Conservation (phyloP, 2,797 vertebrate genomes). For the Dryobates pubescens region DNA sequence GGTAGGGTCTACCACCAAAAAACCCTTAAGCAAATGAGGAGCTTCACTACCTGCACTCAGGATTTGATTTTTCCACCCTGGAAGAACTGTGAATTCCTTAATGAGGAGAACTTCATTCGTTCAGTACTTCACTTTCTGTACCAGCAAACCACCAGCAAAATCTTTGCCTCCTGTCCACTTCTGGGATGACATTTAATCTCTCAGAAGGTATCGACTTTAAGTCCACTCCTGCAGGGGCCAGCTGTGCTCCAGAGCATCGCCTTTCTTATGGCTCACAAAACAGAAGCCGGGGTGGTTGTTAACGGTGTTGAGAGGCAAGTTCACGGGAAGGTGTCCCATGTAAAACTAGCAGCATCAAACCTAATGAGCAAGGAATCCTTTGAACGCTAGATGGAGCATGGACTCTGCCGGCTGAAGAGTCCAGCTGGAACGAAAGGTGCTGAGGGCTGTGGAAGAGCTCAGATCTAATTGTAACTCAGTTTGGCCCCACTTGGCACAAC, state of each 20-base stretch:
- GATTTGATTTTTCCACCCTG: not conserved
- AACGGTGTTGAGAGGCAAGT: not conserved
- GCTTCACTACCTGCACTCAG: not conserved
- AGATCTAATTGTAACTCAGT: not conserved
- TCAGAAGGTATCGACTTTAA: not conserved
- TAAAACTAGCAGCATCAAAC: not conserved
- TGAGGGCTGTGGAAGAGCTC: not conserved
- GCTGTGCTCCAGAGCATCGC: not conserved
- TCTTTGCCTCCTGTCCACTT: not conserved
- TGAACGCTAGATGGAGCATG: not conserved
- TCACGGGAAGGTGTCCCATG: rapidly evolving
- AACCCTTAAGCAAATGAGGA: not conserved
- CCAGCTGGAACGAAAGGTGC: not conserved
- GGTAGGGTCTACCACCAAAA: not conserved
- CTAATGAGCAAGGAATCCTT: not conserved
- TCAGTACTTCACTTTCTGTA: too few relatives aligned
- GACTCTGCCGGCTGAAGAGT: not conserved
- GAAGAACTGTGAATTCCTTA: not conserved
- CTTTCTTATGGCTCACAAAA: not conserved
- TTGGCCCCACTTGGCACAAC: not conserved
- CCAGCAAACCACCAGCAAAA: not conserved
- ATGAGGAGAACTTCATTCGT: not conserved
- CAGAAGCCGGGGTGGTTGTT: not conserved
- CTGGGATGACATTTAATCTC: not conserved
- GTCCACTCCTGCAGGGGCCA: not conserved